Percentiles rank a stretch among this genome's conserved stretches.
These are phyloP conservation scores for Torymus aiolomorphi DNA, from an alignment of 2,888 invertebrate species.

Conservation along the genomic window DNA sequence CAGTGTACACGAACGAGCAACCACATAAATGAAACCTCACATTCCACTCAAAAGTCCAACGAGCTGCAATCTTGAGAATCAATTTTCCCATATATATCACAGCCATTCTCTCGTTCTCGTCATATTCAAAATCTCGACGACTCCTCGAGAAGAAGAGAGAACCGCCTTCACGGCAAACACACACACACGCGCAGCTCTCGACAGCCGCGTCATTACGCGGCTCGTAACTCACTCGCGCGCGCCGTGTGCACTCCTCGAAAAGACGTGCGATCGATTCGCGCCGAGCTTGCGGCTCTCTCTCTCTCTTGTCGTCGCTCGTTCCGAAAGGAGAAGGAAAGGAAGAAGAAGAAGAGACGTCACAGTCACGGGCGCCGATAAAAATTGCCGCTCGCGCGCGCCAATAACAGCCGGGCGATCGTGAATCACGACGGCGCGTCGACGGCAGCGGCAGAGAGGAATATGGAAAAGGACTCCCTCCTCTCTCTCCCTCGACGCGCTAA, in stretches of 20 bases:
- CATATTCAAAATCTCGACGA: too few relatives aligned
- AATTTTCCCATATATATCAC: too few relatives aligned
- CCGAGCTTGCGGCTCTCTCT: neutral
- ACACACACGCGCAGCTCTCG: neutral
- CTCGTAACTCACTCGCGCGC: slow-evolving; percentile 6
- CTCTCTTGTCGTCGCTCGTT: neutral
- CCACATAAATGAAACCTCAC: too few relatives aligned
- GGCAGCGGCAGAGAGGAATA: slow-evolving; percentile 33
- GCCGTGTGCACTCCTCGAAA: neutral
- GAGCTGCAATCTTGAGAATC: too few relatives aligned
- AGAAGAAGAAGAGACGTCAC: slow-evolving; percentile 32
- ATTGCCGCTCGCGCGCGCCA: slow-evolving; percentile 34
- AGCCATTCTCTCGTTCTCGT: too few relatives aligned
- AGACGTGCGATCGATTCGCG: neutral
- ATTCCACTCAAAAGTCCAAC: too few relatives aligned
- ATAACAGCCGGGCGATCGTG: slow-evolving; percentile 42
- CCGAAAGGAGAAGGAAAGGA: neutral
- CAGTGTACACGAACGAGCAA: too few relatives aligned
- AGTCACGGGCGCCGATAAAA: slow-evolving; percentile 44
- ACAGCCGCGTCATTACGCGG: slow-evolving; percentile 8
- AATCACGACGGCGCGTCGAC: slow-evolving; percentile 40
- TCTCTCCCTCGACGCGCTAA: slow-evolving; percentile 20
- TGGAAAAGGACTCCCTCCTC: slow-evolving; percentile 28
- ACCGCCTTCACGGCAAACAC: too few relatives aligned
- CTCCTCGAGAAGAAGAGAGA: too few relatives aligned